phyloP scores from a whole-genome alignment of 2,797 vertebrate genomes.

The Australoheros facetus region DNA sequence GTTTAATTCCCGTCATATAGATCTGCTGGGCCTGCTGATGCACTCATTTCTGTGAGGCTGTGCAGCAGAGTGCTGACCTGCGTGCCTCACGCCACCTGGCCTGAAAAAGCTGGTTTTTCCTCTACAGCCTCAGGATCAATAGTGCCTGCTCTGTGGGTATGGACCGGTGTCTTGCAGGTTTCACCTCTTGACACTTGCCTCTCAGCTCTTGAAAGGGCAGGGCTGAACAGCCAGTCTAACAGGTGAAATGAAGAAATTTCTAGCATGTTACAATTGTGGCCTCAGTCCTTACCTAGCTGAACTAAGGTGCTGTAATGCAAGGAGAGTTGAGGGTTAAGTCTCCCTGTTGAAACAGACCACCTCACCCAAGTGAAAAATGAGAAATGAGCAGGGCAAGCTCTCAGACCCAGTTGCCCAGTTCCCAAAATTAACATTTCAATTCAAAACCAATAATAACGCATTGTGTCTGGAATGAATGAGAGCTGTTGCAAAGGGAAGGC shows the following conservation, averaged over 20 bases:
- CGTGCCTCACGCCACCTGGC: constrained; percentile 52
- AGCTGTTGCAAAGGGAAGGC: constrained; percentile 87
- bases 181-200: constrained; percentile 45
- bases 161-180: constrained; percentile 37
- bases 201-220: constrained; percentile 23
- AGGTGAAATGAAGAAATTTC: constrained; percentile 15
- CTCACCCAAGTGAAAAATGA: constrained; percentile 87
- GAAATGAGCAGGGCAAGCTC: constrained; percentile 86
- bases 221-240: constrained; percentile 18
- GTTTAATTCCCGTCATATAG: constrained; percentile 83
- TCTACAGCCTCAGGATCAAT: constrained; percentile 60
- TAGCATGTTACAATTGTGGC: neutral
- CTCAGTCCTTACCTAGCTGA: constrained; percentile 11
- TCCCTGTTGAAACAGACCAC: constrained; percentile 49
- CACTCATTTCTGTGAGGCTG: constrained; percentile 68
- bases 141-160: constrained; percentile 48
- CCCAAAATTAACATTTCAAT: constrained; percentile 99
- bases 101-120: constrained; percentile 63
- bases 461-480: constrained; percentile 91
- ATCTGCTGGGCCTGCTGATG: constrained; percentile 77
- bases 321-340: constrained; percentile 69
- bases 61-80: constrained; percentile 72
- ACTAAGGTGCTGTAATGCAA: constrained; percentile 49
- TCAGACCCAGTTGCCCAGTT: constrained; percentile 83
- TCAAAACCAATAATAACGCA: constrained; percentile 97